phyloP scores from a whole-genome alignment of 2,113 vertebrate species.

The Pseudorectes ferrugineus region DNA sequence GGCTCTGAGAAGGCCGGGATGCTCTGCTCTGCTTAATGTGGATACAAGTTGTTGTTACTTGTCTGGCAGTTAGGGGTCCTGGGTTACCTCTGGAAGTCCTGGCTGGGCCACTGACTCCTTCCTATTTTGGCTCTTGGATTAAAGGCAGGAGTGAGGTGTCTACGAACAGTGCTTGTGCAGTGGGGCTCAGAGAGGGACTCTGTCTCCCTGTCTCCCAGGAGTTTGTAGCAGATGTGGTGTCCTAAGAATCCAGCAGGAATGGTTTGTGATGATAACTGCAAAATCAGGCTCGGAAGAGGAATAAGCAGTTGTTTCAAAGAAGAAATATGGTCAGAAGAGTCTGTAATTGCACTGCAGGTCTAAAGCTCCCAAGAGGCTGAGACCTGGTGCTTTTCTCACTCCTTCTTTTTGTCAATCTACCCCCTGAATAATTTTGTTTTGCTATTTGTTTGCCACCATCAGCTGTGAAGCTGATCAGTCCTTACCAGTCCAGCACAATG shows the following conservation, averaged over 20 bases:
- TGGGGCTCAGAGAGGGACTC: accelerated
- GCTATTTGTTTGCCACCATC: background rate
- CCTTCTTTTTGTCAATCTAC: background rate
- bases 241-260: background rate
- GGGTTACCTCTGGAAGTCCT: background rate
- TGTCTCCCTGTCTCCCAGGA: background rate
- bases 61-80: background rate
- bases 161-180: accelerated
- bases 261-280: background rate
- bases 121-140: background rate
- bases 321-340: background rate
- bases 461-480: background rate
- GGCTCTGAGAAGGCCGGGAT: background rate
- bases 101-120: background rate
- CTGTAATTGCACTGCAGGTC: background rate
- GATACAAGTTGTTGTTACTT: accelerated
- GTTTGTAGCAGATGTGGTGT: background rate
- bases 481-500: background rate
- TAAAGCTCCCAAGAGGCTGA: background rate
- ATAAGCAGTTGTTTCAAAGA: background rate
- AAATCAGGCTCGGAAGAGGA: background rate
- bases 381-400: background rate
- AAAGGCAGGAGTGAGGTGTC: background rate
- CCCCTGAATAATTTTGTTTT: background rate
- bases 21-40: background rate